Percentiles rank a stretch among this genome's conserved stretches.
phyloP scores from a whole-genome alignment of 2,888 invertebrate species.

The Hyalella azteca region DNA sequence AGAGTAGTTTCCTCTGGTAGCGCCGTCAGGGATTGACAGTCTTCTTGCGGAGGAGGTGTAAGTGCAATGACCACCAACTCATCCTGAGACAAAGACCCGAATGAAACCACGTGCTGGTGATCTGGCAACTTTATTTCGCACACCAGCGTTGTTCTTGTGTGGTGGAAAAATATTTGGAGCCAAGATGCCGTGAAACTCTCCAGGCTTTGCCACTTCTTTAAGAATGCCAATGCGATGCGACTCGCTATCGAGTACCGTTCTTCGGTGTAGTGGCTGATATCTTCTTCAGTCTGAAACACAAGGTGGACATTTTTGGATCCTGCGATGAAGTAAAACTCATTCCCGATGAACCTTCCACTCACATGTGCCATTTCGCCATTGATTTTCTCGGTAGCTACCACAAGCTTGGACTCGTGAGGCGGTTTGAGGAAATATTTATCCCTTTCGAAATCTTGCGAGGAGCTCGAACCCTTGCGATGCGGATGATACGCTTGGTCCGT shows the following conservation, averaged over 20 bases:
- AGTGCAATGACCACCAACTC: constrained; percentile 59
- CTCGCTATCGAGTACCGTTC: constrained; percentile 61
- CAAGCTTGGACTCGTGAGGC: not conserved
- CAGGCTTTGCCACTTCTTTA: constrained; percentile 61
- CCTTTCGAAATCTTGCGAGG: not conserved
- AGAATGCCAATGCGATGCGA: constrained; percentile 61
- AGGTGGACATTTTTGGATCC: constrained; percentile 66
- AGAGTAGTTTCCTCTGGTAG: constrained; percentile 1
- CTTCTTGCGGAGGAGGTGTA: constrained; percentile 25
- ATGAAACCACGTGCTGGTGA: constrained; percentile 65
- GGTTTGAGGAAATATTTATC: not conserved
- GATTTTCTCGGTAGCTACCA: constrained; percentile 5
- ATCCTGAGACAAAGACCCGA: constrained; percentile 62
- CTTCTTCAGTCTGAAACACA: constrained; percentile 61
- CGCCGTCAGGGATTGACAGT: constrained; percentile 18
- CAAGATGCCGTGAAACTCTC: not conserved
- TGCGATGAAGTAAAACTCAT: constrained; percentile 57
- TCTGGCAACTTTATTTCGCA: constrained; percentile 64
- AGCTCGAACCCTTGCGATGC: no score
- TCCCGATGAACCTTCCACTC: constrained; percentile 41
- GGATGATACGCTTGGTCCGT: not conserved
- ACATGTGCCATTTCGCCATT: constrained; percentile 32
- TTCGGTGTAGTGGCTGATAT: constrained; percentile 46
- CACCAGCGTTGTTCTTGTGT: constrained; percentile 62
- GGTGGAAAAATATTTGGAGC: constrained; percentile 49